Conservation (phyloP, 2,113 vertebrate genomes). For the Etia nguti region DNA sequence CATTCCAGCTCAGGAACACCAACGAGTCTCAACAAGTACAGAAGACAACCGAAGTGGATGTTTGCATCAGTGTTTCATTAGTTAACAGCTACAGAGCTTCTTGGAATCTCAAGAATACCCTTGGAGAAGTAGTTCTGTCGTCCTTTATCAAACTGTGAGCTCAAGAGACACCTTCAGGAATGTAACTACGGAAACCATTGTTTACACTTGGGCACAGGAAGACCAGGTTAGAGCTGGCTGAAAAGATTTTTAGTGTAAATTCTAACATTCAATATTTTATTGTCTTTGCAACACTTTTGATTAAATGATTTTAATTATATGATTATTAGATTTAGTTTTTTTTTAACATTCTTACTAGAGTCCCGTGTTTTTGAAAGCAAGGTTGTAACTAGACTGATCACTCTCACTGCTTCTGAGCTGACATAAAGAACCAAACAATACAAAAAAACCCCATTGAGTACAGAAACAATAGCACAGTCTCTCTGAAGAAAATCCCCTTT, state of each 20-base stretch:
- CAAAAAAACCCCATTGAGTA: no score
- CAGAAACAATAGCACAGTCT: no score
- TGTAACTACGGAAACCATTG: not conserved
- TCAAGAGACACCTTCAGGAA: not conserved
- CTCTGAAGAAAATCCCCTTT: no score
- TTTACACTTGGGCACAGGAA: not conserved
- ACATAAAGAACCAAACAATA: not conserved
- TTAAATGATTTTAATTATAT: not conserved
- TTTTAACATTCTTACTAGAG: not conserved
- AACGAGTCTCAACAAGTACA: not conserved
- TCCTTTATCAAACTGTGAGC: not conserved
- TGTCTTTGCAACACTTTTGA: not conserved
- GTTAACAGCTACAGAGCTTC: not conserved
- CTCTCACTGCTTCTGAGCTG: not conserved
- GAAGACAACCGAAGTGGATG: not conserved
- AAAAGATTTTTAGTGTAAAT: not conserved
- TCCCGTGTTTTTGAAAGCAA: not conserved
- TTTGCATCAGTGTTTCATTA: not conserved
- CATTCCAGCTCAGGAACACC: not conserved
- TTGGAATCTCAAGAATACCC: rapidly evolving
- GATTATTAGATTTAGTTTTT: not conserved
- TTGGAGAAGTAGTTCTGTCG: not conserved
- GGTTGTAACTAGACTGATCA: not conserved
- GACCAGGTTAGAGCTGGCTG: not conserved
- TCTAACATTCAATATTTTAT: not conserved